Percentiles rank a stretch among this genome's conserved stretches.
Evolutionary conservation across 2,113 vertebrate genomes (phyloP).

Genomic region (Campylorhamphus procurvoides): DNA sequence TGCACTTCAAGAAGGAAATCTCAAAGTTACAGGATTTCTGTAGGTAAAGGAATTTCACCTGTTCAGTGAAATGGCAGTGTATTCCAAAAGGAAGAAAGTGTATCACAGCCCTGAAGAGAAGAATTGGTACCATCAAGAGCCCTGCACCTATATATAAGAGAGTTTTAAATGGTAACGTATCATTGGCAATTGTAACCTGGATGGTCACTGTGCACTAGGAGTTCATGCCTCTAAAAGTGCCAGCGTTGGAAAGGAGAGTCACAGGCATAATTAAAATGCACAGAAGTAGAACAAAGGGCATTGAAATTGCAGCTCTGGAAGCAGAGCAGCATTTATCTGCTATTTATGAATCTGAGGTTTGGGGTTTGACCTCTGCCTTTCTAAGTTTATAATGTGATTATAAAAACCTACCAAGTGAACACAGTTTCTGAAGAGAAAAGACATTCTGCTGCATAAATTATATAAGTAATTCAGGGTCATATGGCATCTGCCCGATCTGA

Average conservation of each 20-base stretch:
- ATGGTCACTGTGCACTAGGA: not conserved
- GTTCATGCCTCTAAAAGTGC: not conserved
- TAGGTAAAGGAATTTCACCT: not conserved
- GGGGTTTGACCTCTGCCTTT: not conserved
- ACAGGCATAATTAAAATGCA: constrained; percentile 27
- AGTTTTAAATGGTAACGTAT: not conserved
- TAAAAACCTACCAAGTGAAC: not conserved
- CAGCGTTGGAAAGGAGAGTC: not conserved
- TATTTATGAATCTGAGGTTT: constrained; percentile 28
- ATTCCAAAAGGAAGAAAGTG: not conserved
- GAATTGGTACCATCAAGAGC: not conserved
- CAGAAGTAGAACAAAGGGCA: not conserved
- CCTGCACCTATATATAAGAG: not conserved
- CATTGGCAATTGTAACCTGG: not conserved
- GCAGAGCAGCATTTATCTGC: constrained; percentile 13
- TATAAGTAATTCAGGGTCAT: not conserved
- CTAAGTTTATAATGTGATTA: not conserved
- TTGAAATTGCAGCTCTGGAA: constrained; percentile 8
- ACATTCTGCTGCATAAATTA: not conserved
- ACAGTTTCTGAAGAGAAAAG: not conserved
- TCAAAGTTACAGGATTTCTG: not conserved
- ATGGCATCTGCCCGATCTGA: not conserved
- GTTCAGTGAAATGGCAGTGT: not conserved
- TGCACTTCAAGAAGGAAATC: not conserved
- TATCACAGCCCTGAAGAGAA: not conserved